phyloP scores from a whole-genome alignment of 2,113 vertebrate genomes.

The Conger conger region DNA sequence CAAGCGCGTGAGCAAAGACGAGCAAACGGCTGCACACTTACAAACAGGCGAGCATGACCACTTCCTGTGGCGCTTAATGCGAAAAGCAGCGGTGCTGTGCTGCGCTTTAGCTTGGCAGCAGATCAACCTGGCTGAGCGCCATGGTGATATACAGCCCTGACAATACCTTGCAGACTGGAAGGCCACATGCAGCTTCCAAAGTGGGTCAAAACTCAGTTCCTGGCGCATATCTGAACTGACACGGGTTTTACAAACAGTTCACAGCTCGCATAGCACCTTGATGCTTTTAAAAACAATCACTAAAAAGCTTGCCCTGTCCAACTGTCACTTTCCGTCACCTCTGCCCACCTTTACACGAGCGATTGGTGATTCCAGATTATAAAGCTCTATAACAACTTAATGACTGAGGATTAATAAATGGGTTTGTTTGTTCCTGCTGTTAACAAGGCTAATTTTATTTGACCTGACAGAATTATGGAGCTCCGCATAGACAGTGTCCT shows the following conservation, averaged over 20 bases:
- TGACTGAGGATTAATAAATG: background rate
- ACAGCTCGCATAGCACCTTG: background rate
- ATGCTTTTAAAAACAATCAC: background rate
- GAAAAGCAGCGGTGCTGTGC: conserved; percentile 1
- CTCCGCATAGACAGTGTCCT: background rate
- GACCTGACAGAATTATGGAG: background rate
- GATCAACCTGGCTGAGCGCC: background rate
- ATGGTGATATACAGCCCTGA: background rate
- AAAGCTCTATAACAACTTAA: background rate
- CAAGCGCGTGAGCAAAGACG: background rate
- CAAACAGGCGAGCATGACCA: background rate
- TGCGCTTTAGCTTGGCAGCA: conserved; percentile 4
- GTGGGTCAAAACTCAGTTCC: background rate
- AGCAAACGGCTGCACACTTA: background rate
- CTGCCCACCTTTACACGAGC: background rate
- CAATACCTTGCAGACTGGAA: background rate
- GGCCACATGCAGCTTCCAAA: background rate
- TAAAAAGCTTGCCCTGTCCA: background rate
- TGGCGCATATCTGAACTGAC: background rate
- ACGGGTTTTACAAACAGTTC: background rate
- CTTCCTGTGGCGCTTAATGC: conserved; percentile 8
- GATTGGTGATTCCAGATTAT: background rate
- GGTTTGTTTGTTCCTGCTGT: background rate
- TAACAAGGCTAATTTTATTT: background rate
- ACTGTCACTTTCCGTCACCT: background rate